phyloP scores from a whole-genome alignment of 1,140 invertebrate species.

The Atta cephalotes region DNA sequence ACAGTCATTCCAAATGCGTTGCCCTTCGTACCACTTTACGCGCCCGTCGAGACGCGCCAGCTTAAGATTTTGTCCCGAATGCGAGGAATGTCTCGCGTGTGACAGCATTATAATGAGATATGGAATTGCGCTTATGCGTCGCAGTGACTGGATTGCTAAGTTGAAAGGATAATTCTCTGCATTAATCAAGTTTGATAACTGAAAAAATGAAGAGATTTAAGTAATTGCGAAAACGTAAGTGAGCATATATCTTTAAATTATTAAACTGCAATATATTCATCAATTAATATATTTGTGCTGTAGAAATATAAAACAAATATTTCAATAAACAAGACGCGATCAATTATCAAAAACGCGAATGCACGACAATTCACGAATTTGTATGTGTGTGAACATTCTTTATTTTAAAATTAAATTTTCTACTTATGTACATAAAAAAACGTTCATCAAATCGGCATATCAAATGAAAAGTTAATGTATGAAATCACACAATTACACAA shows the following conservation, averaged over 20 bases:
- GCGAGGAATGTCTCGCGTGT: conserved; percentile 5
- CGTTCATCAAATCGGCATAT: background rate
- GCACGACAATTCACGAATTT: background rate
- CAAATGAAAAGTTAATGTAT: background rate
- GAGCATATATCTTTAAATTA: background rate
- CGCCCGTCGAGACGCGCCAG: background rate
- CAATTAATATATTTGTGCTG: background rate
- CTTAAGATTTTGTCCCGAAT: conserved; percentile 28
- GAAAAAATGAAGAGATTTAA: conserved; percentile 1
- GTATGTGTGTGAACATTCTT: background rate
- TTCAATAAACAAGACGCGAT: background rate
- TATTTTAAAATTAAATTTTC: conserved; percentile 21
- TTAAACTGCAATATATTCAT: background rate
- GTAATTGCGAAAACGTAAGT: background rate
- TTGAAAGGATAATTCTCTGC: background rate
- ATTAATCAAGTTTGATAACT: background rate
- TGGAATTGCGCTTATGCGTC: conserved; percentile 35
- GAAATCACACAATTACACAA: background rate
- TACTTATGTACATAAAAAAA: background rate
- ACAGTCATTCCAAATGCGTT: conserved; percentile 27
- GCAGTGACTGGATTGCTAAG: background rate
- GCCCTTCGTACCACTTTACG: background rate
- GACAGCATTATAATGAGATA: conserved; percentile 48
- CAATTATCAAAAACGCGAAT: background rate
- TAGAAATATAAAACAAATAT: background rate